phyloP scores from a whole-genome alignment of 2,797 vertebrate species.

The Myripristis murdjan region DNA sequence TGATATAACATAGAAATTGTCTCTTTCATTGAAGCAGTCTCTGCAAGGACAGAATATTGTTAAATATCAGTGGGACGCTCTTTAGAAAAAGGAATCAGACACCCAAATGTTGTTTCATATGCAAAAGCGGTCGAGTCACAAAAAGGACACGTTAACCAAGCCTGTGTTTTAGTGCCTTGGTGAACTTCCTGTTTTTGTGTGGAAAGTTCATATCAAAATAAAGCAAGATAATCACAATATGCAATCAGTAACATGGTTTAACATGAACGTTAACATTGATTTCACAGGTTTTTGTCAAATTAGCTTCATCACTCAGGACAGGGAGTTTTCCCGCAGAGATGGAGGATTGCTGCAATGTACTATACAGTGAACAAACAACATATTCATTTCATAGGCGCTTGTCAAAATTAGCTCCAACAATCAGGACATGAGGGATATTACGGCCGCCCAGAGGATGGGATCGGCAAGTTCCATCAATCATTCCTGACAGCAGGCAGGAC shows the following conservation, averaged over 20 bases:
- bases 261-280: not conserved
- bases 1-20: too few species aligned
- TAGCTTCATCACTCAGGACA: not conserved
- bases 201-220: not conserved
- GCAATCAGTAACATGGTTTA: not conserved
- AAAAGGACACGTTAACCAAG: too few species aligned
- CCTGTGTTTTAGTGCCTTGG: too few species aligned
- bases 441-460: slow-evolving; percentile 57
- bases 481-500: slow-evolving; percentile 63
- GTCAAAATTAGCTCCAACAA: slow-evolving; percentile 69
- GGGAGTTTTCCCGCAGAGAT: not conserved
- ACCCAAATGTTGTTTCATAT: too few species aligned
- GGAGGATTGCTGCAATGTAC: slow-evolving; percentile 3
- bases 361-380: slow-evolving; percentile 30
- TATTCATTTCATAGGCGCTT: slow-evolving; percentile 46
- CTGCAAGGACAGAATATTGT: too few species aligned
- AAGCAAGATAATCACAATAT: not conserved
- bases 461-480: slow-evolving; percentile 77
- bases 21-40: too few species aligned
- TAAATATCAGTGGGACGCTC: too few species aligned
- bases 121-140: too few species aligned
- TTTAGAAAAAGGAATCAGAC: too few species aligned
- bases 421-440: slow-evolving; percentile 61
- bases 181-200: too few species aligned
- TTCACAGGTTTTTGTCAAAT: not conserved